phyloP scores from a whole-genome alignment of 1,140 invertebrate species.

The Camponotus floridanus region DNA sequence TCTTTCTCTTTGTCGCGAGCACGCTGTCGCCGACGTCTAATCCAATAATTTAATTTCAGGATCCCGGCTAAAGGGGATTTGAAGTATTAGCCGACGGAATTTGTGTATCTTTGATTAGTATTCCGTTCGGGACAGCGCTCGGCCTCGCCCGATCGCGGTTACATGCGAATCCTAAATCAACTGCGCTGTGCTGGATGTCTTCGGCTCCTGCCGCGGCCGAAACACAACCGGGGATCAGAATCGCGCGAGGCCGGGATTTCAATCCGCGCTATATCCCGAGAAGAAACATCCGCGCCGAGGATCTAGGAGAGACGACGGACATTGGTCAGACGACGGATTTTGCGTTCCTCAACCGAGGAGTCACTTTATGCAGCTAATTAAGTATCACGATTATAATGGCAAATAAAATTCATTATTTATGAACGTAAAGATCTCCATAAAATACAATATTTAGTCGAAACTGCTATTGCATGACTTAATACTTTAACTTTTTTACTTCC shows the following conservation, averaged over 20 bases:
- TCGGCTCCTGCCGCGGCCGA: conserved; percentile 56
- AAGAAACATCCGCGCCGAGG: conserved; percentile 62
- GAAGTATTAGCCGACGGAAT: conserved; percentile 86
- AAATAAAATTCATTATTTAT: conserved; percentile 38
- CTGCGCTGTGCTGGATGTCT: conserved; percentile 63
- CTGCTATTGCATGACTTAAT: neutral
- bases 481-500: neutral
- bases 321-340: conserved; percentile 64
- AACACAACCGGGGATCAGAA: conserved; percentile 62
- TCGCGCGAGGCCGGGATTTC: conserved; percentile 63
- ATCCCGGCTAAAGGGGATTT: conserved; percentile 85
- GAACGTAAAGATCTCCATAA: neutral
- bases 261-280: conserved; percentile 67
- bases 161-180: conserved; percentile 84
- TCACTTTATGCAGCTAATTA: conserved; percentile 57
- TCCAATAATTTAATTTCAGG: conserved; percentile 86
- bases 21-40: conserved; percentile 81
- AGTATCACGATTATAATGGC: conserved; percentile 39
- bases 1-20: conserved; percentile 27
- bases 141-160: conserved; percentile 84
- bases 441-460: conserved; percentile 15
- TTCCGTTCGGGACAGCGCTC: conserved; percentile 81
- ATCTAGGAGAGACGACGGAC: conserved; percentile 34
- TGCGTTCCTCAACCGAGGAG: conserved; percentile 33
- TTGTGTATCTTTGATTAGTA: conserved; percentile 87